phyloP scores from a whole-genome alignment of 1,140 invertebrate species.

The Drosophila trapezifrons region DNA sequence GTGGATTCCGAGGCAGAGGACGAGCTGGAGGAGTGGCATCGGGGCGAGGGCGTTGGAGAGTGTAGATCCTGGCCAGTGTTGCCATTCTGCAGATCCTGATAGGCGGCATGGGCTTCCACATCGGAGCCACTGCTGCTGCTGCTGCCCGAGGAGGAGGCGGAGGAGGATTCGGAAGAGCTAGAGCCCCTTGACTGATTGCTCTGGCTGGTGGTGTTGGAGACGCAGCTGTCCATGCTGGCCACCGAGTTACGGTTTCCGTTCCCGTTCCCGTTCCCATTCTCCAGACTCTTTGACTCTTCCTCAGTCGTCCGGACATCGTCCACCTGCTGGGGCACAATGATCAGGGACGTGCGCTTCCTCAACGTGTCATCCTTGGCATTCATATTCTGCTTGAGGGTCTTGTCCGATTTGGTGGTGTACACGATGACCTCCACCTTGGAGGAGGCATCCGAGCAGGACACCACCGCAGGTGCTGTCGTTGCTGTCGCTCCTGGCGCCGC shows the following conservation, averaged over 20 bases:
- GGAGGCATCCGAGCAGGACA: slow-evolving; percentile 43
- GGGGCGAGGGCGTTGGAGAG: slow-evolving; percentile 25
- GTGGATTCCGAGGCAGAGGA: slow-evolving; percentile 57
- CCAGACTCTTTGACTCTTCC: slow-evolving; percentile 4
- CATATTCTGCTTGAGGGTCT: slow-evolving; percentile 83
- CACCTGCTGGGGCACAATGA: slow-evolving; percentile 79
- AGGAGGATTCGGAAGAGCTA: slow-evolving; percentile 16
- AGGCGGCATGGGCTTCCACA: slow-evolving; percentile 70
- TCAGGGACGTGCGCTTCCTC: slow-evolving; percentile 82
- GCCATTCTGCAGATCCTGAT: slow-evolving; percentile 80
- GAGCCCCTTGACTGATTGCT: slow-evolving; percentile 57
- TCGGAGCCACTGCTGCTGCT: slow-evolving; percentile 56
- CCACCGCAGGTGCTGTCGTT: not conserved
- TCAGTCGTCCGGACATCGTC: slow-evolving; percentile 10
- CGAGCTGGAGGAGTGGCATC: slow-evolving; percentile 36
- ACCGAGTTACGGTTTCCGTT: slow-evolving; percentile 75
- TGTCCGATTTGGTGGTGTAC: slow-evolving; percentile 78
- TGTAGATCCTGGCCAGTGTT: slow-evolving; percentile 46
- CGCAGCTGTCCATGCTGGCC: slow-evolving; percentile 80
- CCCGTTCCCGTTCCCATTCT: slow-evolving; percentile 49
- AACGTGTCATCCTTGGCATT: slow-evolving; percentile 82
- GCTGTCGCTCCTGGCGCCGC: slow-evolving; percentile 1
- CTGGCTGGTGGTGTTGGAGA: slow-evolving; percentile 66
- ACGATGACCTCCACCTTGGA: slow-evolving; percentile 82
- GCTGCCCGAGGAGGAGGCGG: slow-evolving; percentile 14